These are phyloP conservation scores for Brienomyrus longianalis DNA, from an alignment of 2,113 vertebrate genomes.

Conservation along the genomic window DNA sequence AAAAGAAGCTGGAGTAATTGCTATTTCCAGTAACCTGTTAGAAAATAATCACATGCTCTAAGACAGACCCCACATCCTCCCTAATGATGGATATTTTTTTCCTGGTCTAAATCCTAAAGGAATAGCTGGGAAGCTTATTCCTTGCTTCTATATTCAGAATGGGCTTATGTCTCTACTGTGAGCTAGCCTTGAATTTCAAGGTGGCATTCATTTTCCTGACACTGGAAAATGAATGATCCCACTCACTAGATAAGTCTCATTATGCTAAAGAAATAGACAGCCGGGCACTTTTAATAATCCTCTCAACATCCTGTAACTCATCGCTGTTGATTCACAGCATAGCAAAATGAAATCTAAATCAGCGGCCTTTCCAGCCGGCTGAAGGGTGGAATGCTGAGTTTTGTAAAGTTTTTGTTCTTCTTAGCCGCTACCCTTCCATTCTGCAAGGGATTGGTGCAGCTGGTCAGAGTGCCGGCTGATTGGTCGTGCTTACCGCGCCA, in stretches of 20 bases:
- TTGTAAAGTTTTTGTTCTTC: not conserved
- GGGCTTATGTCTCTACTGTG: not conserved
- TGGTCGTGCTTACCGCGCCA: not conserved
- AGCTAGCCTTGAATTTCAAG: not conserved
- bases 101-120: not conserved
- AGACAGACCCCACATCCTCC: not conserved
- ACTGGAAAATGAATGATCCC: conserved; percentile 12
- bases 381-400: not conserved
- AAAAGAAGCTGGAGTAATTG: conserved; percentile 31
- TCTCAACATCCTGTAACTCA: not conserved
- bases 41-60: not conserved
- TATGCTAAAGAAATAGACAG: not conserved
- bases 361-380: not conserved
- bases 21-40: conserved; percentile 25
- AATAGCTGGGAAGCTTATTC: not conserved
- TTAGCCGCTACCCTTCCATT: not conserved
- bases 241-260: not conserved
- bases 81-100: not conserved
- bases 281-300: not conserved
- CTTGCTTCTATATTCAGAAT: not conserved
- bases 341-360: not conserved
- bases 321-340: not conserved
- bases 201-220: not conserved
- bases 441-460: not conserved
- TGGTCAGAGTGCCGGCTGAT: not conserved